These are phyloP conservation scores for Choristoneura rosaceana DNA, from an alignment of 2,888 invertebrate species.

Conservation along the genomic window DNA sequence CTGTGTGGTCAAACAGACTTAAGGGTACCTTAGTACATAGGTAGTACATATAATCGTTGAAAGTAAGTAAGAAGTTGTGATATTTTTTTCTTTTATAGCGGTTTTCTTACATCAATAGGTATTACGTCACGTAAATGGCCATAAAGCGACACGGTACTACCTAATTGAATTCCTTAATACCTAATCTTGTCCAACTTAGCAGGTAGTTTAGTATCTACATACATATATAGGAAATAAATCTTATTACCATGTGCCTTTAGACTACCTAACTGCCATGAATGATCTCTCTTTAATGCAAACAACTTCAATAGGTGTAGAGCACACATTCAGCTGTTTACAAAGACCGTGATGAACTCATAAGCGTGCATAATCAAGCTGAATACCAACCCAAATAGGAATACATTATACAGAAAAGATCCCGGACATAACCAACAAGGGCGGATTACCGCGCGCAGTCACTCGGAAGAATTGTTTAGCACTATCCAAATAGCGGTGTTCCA, in stretches of 20 bases:
- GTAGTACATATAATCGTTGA: too few relatives aligned
- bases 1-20: too few relatives aligned
- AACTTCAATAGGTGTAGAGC: conserved; percentile 29
- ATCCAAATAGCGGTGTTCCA: conserved; percentile 79
- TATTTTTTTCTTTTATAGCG: too few relatives aligned
- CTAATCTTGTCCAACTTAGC: too few relatives aligned
- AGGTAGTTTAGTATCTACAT: too few relatives aligned
- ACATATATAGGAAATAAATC: too few relatives aligned
- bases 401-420: conserved; percentile 62
- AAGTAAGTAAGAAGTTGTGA: too few relatives aligned
- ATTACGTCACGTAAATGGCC: too few relatives aligned
- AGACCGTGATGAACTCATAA: conserved; percentile 60
- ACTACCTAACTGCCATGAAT: conserved; percentile 22
- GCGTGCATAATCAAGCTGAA: conserved; percentile 78
- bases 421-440: conserved; percentile 68
- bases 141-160: too few relatives aligned
- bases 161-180: too few relatives aligned
- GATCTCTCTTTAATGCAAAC: conserved; percentile 20
- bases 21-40: too few relatives aligned
- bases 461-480: conserved; percentile 84
- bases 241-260: neutral
- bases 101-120: too few relatives aligned
- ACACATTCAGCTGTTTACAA: conserved; percentile 55
- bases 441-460: conserved; percentile 75
- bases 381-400: conserved; percentile 74